phyloP scores from a whole-genome alignment of 1,140 invertebrate genomes.

The Apis florea region DNA sequence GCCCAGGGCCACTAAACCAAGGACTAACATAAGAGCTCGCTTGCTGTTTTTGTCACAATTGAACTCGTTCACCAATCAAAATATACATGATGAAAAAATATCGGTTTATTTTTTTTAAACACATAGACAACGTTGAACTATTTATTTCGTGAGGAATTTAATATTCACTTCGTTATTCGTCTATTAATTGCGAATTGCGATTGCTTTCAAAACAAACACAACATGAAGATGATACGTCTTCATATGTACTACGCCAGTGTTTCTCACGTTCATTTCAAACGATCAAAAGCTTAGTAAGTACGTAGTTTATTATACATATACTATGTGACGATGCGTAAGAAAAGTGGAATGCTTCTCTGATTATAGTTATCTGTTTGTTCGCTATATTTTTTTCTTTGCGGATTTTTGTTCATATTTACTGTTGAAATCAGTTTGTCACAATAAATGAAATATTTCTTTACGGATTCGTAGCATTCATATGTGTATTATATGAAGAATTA shows the following conservation, averaged over 20 bases:
- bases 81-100: neutral
- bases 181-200: neutral
- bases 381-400: neutral
- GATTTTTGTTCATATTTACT: neutral
- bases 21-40: slow-evolving; percentile 14
- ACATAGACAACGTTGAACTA: neutral
- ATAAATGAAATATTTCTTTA: neutral
- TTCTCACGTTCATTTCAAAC: slow-evolving; percentile 3
- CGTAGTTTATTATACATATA: neutral
- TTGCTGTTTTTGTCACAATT: slow-evolving; percentile 31
- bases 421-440: neutral
- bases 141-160: neutral
- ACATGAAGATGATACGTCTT: slow-evolving; percentile 19
- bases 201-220: slow-evolving; percentile 13
- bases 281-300: slow-evolving; percentile 2
- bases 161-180: neutral
- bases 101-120: neutral
- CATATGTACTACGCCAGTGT: neutral
- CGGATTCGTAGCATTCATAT: neutral
- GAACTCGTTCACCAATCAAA: neutral
- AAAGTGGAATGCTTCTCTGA: slow-evolving; percentile 12
- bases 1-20: slow-evolving; percentile 27
- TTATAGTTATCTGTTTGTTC: slow-evolving; percentile 4
- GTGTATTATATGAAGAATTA: neutral
- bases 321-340: slow-evolving; percentile 6